Evolutionary conservation across 2,113 vertebrate species (phyloP).

Genomic region (Fulica atra): DNA sequence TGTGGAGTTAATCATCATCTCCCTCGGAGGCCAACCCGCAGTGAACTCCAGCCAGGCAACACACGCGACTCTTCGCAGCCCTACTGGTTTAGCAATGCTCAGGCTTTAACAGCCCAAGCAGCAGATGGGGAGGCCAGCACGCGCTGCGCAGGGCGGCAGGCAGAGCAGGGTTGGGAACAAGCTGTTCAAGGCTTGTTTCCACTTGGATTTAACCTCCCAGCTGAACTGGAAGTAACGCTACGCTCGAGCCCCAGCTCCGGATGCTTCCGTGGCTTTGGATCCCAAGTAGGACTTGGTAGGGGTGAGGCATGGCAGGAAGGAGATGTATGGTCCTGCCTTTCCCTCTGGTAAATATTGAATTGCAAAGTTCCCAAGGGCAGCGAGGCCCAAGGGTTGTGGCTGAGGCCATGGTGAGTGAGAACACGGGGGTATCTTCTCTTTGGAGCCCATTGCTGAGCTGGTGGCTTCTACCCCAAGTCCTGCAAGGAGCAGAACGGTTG

Average conservation of each 20-base stretch:
- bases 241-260: not conserved
- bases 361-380: accelerated
- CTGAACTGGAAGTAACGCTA: not conserved
- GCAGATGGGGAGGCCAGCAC: not conserved
- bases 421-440: accelerated
- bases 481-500: not conserved
- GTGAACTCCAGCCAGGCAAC: not conserved
- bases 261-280: not conserved
- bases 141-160: not conserved
- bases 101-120: not conserved
- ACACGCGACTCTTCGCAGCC: not conserved
- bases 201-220: not conserved
- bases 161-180: not conserved
- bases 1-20: not conserved
- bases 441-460: not conserved
- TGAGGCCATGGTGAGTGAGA: accelerated
- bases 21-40: not conserved
- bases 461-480: not conserved
- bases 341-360: not conserved
- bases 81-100: not conserved
- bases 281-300: accelerated
- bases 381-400: accelerated
- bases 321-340: not conserved
- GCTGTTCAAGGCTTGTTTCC: not conserved
- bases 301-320: not conserved